Percentiles rank a stretch among this genome's conserved stretches.
Conservation (phyloP, 2,113 vertebrate species). For the Lepus americanus region DNA sequence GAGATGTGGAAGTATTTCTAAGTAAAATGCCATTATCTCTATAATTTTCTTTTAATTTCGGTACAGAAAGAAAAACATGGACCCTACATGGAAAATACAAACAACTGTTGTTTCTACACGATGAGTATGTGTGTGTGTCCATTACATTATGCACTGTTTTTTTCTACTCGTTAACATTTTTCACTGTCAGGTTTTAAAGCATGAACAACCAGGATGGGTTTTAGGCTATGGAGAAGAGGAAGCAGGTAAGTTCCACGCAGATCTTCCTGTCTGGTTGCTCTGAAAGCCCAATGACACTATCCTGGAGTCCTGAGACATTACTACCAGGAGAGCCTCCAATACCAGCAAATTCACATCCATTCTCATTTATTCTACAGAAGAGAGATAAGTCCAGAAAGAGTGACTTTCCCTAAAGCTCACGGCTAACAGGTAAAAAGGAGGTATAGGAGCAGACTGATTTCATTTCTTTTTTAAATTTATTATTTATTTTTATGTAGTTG, state of each 20-base stretch:
- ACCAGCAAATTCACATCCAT: background rate
- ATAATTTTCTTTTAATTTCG: slow-evolving; percentile 52
- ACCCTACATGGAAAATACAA: background rate
- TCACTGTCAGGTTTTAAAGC: background rate
- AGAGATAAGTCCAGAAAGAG: background rate
- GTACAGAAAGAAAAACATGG: background rate
- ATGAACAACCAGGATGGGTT: background rate
- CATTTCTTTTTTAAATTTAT: no score
- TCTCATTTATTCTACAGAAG: background rate
- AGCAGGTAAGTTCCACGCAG: background rate
- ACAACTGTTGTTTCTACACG: background rate
- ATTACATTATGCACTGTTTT: background rate
- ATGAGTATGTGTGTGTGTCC: background rate
- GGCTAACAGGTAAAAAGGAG: background rate
- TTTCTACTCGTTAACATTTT: background rate
- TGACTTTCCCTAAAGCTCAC: background rate
- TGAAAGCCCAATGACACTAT: background rate
- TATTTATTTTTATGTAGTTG: no score
- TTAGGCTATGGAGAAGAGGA: background rate
- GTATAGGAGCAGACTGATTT: background rate
- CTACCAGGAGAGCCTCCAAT: background rate
- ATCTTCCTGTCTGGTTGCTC: background rate
- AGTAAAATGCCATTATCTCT: background rate
- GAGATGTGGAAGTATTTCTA: background rate
- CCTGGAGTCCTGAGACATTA: background rate